A percentile compares a stretch with the other conserved stretches of the same genome.
phyloP scores from a whole-genome alignment of 2,888 invertebrate genomes.

The Eucera pruinosa region DNA sequence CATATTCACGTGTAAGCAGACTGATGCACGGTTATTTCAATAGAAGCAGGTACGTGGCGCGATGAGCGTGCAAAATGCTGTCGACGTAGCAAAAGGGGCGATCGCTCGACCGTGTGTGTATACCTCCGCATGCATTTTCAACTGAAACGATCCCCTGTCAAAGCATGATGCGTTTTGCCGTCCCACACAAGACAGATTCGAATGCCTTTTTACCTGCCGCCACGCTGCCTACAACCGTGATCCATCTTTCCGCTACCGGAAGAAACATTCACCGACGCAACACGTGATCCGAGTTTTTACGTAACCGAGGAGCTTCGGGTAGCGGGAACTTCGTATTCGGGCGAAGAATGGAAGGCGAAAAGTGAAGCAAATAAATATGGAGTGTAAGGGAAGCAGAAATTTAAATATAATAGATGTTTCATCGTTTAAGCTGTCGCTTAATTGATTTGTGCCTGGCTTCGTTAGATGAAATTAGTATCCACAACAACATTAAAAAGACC shows the following conservation, averaged over 20 bases:
- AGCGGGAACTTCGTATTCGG: too few species aligned
- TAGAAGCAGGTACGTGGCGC: constrained; percentile 31
- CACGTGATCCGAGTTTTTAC: constrained; percentile 11
- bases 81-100: constrained; percentile 28
- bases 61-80: constrained; percentile 44
- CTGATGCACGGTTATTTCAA: constrained; percentile 51
- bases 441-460: too few species aligned
- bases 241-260: constrained; percentile 30
- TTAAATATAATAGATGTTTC: too few species aligned
- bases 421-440: background rate
- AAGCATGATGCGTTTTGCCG: constrained; percentile 26
- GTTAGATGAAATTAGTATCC: too few species aligned
- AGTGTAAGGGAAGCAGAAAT: background rate
- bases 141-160: constrained; percentile 50
- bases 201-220: constrained; percentile 29
- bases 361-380: background rate
- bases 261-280: background rate
- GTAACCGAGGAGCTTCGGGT: constrained; percentile 1
- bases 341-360: background rate
- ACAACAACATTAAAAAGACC: too few species aligned
- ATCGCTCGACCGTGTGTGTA: background rate
- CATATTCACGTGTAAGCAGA: constrained; percentile 30
- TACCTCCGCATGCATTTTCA: constrained; percentile 21
- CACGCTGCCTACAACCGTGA: constrained; percentile 4
- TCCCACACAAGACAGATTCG: constrained; percentile 40